These are phyloP conservation scores for Arctocebus calabarensis DNA, from an alignment of 2,797 vertebrate species.

Conservation along the genomic window DNA sequence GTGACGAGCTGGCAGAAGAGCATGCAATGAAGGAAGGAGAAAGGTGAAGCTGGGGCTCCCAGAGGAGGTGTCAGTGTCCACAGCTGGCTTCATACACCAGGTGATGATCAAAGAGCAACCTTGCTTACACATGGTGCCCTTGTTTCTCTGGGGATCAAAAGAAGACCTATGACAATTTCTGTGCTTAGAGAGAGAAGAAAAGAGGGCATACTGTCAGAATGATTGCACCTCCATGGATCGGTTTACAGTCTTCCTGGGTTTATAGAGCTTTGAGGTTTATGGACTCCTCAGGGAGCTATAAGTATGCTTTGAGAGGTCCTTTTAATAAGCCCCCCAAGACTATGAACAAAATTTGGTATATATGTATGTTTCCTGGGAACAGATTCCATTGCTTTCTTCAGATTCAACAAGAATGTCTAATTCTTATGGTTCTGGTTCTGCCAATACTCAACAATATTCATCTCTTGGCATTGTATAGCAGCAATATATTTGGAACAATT, in stretches of 20 bases:
- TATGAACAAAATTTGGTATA: not conserved
- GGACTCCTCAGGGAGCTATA: not conserved
- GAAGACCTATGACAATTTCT: not conserved
- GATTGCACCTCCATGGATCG: not conserved
- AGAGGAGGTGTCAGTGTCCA: not conserved
- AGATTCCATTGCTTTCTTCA: not conserved
- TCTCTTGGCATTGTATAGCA: not conserved
- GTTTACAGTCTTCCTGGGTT: not conserved
- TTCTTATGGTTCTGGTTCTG: not conserved
- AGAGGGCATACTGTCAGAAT: not conserved
- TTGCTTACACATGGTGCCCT: not conserved
- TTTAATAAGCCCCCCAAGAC: not conserved
- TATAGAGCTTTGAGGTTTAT: not conserved
- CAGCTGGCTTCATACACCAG: not conserved
- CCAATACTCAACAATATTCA: not conserved
- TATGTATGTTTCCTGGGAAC: not conserved
- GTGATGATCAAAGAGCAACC: not conserved
- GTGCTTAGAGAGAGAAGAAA: not conserved
- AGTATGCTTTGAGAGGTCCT: not conserved
- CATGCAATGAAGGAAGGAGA: not conserved
- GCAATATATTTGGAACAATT: not conserved
- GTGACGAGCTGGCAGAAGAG: not conserved
- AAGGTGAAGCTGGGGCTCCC: not conserved
- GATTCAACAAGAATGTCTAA: not conserved
- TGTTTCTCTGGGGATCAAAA: not conserved